Evolutionary conservation across 2,888 invertebrate species (phyloP), one percentile per base, ranked within the genome.

Genomic region (Camponotus fellah): DNA sequence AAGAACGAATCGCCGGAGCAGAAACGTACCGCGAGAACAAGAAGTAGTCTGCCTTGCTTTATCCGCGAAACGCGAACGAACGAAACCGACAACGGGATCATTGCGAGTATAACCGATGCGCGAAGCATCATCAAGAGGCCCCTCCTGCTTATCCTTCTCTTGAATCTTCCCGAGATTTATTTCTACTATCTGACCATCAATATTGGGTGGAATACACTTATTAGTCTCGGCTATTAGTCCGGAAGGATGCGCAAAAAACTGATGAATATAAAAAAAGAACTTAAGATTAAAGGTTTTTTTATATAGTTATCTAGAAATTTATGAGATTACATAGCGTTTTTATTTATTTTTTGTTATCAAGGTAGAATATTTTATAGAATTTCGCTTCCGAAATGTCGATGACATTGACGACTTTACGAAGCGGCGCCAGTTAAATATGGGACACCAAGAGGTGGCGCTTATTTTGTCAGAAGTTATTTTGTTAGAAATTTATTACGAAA

Each of bases 1-100:
- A 88, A 90, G 87, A 89, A 88, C 75, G 82, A 89, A 84, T 85
- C 85, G 85, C 53, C 68, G 74, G 65, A 76, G 82, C 79, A 76
- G 74, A 37, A 64, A 82, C 82, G 80, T 72, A 82, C 62, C 34
- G 68, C 69, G 71, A 17, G 58, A 40, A 77, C 83, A 74, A 72
- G 86, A 74, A 82, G 81, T 62, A 68, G 82, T 79, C 85, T 75
- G 83, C 79, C 72, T 85, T 88, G 86, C 86, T 84, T 85, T 66
- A 81, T 84, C 58, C 64, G 77, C 74, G 49, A 46, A 58, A 81
- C 43, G 71, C 68, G 37, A 34, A 26, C 9, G 49, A 37, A 26
- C 17, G 62, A 62, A 17, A 56, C 56, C 56, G 34, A 1, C 46
- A 26, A 37, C 65, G 53, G 9, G 43, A 34, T 40, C 76, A 17